Evolutionary conservation across 2,888 invertebrate genomes (phyloP).

Genomic region (Melitaea athalia): DNA sequence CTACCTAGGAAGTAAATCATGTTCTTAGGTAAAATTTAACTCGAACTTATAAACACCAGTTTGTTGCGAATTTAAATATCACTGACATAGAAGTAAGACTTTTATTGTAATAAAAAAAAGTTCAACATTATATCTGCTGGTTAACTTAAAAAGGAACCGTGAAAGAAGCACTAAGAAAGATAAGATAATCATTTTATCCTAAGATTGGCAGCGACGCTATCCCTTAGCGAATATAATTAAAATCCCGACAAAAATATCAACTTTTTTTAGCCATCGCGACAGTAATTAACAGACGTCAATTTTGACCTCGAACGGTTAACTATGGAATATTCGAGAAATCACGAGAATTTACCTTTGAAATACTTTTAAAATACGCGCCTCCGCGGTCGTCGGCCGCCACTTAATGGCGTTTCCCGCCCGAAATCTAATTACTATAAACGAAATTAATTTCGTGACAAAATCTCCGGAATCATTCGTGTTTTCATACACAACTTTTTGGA

Average conservation of each 20-base stretch:
- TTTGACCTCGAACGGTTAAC: constrained; percentile 6
- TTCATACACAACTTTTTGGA: neutral
- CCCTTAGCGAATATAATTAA: neutral
- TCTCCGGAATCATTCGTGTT: constrained; percentile 12
- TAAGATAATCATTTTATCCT: too few relatives aligned
- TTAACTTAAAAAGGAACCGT: too few relatives aligned
- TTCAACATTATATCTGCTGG: too few relatives aligned
- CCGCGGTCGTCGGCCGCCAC: constrained; percentile 26
- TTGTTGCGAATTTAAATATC: too few relatives aligned
- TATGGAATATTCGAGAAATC: constrained; percentile 8
- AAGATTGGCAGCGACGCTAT: neutral
- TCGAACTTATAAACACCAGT: too few relatives aligned
- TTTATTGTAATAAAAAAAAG: too few relatives aligned
- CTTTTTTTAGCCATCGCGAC: neutral
- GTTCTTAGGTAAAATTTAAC: too few relatives aligned
- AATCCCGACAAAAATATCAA: neutral
- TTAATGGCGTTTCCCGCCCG: constrained; percentile 50
- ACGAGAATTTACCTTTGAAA: constrained; percentile 2
- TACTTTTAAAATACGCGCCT: constrained; percentile 31
- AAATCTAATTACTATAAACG: constrained; percentile 50
- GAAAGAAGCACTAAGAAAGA: too few relatives aligned
- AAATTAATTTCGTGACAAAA: constrained; percentile 54
- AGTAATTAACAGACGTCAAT: constrained; percentile 12
- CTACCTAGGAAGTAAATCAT: too few relatives aligned
- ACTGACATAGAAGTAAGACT: too few relatives aligned